Evolutionary conservation across 1,140 invertebrate species (phyloP), one percentile per base, ranked within the genome.

Genomic region (Rhagoletis zephyria): DNA sequence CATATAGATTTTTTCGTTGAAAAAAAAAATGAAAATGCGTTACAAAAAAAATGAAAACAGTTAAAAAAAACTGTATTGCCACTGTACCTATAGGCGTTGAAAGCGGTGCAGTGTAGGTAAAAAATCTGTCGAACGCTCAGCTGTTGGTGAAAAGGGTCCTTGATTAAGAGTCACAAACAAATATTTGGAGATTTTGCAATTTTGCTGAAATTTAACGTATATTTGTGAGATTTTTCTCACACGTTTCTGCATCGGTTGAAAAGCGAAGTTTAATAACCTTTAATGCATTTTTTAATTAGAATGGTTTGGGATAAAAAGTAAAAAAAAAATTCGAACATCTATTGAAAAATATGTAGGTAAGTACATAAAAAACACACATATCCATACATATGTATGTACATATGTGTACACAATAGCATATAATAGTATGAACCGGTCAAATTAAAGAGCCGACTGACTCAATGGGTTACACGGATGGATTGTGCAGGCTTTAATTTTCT

Each of bases 151-250:
- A 81, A 81, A 81, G n/a, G 74, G 51, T 81, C 74, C 4, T 4
- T 19, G 48, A 81, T 51, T 19, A 30, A 81, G n/a, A 51, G 74
- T n/a, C 70, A 6, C 12, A 81, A 51, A 42, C 9, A 56, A 16
- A 81, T 48, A 16, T 40, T 51, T 16, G 48, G 48, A 77, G 5
- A 19, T 56, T 81, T 16, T 56, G 74, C 74, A 81, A 81, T 81
- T 81, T 81, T 81, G 48, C 74, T 30, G 16, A 81, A 81, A 48
- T 81, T 40, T 81, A 81, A 81, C 74, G 74, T 81, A 81, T 81
- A 56, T 81, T 81, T 30, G 4, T 51, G 42, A 56, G 30, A n/a
- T 19, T 81, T 81, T 81, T 81, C 74, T 81, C 74, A 81, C 74
- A 81, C 74, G 7, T 81, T 81, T 2, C 19, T 81, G 5, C 6